Base-by-base conservation (phyloP, 1,140 invertebrate species). In the Brachionus asplanchnoidis region DNA sequence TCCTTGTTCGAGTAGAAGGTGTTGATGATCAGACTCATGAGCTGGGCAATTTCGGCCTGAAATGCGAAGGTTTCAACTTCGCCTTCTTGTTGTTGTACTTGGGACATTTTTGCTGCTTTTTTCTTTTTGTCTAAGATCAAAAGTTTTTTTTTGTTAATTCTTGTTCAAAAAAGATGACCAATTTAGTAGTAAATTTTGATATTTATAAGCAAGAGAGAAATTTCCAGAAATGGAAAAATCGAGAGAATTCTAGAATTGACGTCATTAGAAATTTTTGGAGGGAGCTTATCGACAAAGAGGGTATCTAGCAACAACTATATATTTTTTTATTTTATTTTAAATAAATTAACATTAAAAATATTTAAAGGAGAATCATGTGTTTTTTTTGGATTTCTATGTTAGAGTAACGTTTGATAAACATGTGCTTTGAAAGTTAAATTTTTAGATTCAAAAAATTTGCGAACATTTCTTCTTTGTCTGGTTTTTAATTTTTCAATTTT, bases 1-100 rank as follows among this genome's bases (percentile, higher is more conserved):
- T 99, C 97, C 91, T 99, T 99, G 92, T 99, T 99, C 0, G 96
- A 97, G 89, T 99, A 99, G 91, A 99, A 98, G 50, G 97, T 99
- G 92, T 99, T 99, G 93, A 99, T 99, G 92, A 99, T 99, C 88
- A 97, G 91, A 86, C 94, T 95, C 95, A 97, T 97, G 89, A 97
- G 93, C 92, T 91, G 90, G 89, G 95, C 95, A 90, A 97, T 97
- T 91, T 97, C 95, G 88, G 95, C 95, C 92, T 97, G 95, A 91
- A 97, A 97, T 44, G 92, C 92, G 87, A 92, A 93, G 84, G 92
- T 92, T 87, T 93, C 79, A 68, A 82, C 79, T 46, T 82, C 77
- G 50, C 56, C 77, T 26, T 80, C 68, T 73, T 73, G 68, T 73
- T 40, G 68, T 36, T 73, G 68, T 17, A 73, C 73, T 77, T 77